These are phyloP conservation scores for Catharus ustulatus DNA, from an alignment of 2,797 vertebrate species.

Conservation along the genomic window DNA sequence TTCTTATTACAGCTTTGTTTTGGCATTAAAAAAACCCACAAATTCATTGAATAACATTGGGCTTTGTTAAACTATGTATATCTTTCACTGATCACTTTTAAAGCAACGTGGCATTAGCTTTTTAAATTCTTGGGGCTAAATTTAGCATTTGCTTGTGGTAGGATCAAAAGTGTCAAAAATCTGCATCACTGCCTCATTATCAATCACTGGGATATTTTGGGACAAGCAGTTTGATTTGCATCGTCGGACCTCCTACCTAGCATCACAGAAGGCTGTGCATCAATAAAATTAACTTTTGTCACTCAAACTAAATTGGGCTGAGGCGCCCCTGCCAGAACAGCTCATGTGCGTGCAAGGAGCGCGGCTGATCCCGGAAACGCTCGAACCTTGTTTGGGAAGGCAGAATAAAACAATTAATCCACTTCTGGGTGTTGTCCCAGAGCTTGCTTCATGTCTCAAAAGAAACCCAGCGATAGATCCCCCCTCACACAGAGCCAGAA, in stretches of 20 bases:
- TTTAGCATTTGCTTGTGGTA: conserved; percentile 20
- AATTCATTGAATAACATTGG: not conserved
- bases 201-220: conserved; percentile 58
- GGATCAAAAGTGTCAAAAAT: conserved; percentile 63
- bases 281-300: conserved; percentile 69
- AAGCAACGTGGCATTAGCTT: not conserved
- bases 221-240: conserved; percentile 56
- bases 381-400: not conserved
- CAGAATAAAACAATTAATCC: not conserved
- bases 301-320: conserved; percentile 54
- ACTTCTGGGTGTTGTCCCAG: not conserved
- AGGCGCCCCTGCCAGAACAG: conserved; percentile 31
- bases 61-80: not conserved
- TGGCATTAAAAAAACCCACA: not conserved
- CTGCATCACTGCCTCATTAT: conserved; percentile 47
- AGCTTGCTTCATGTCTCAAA: not conserved
- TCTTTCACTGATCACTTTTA: conserved; percentile 1
- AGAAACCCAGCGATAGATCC: not conserved
- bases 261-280: conserved; percentile 60
- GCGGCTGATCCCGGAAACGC: not conserved
- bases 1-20: not conserved
- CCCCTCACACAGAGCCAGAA: not conserved
- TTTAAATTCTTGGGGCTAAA: not conserved
- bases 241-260: conserved; percentile 55
- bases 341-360: not conserved